Evolutionary conservation across 2,797 vertebrate species (phyloP).

Genomic region (Pterois miles): DNA sequence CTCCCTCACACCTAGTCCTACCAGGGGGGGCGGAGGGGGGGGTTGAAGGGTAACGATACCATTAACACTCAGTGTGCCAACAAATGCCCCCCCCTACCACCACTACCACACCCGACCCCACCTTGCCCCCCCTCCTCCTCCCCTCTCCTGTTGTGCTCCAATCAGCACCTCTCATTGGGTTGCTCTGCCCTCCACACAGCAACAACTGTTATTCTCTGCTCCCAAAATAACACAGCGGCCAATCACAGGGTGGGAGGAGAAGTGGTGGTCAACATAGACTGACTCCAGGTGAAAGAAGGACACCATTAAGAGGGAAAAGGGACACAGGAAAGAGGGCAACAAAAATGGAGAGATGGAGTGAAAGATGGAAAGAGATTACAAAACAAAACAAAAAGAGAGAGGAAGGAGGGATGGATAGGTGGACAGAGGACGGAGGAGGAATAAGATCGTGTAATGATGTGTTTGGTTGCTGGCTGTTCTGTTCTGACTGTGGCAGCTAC

Average conservation of each 20-base stretch:
- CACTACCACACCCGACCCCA: neutral
- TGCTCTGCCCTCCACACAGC: slow-evolving; percentile 71
- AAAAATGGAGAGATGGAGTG: neutral
- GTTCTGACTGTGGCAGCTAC: slow-evolving; percentile 72
- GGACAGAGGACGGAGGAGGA: slow-evolving; percentile 49
- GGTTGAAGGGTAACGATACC: slow-evolving; percentile 72
- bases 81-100: slow-evolving; percentile 30
- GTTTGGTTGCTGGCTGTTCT: slow-evolving; percentile 69
- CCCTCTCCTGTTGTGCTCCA: slow-evolving; percentile 60
- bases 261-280: slow-evolving; percentile 42
- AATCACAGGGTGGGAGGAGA: slow-evolving; percentile 60
- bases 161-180: slow-evolving; percentile 65
- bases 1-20: slow-evolving; percentile 80
- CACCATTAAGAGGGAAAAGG: slow-evolving; percentile 1
- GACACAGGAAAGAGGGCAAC: neutral
- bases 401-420: slow-evolving; percentile 9
- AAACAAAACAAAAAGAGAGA: slow-evolving; percentile 14
- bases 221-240: slow-evolving; percentile 81
- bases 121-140: neutral
- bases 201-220: slow-evolving; percentile 78
- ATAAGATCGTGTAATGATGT: slow-evolving; percentile 59
- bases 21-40: slow-evolving; percentile 34
- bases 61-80: slow-evolving; percentile 79
- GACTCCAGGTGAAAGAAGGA: slow-evolving; percentile 50
- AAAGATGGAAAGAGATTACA: neutral